Evolutionary conservation across 2,113 vertebrate species (phyloP).

Genomic region (Notothenia rossii): DNA sequence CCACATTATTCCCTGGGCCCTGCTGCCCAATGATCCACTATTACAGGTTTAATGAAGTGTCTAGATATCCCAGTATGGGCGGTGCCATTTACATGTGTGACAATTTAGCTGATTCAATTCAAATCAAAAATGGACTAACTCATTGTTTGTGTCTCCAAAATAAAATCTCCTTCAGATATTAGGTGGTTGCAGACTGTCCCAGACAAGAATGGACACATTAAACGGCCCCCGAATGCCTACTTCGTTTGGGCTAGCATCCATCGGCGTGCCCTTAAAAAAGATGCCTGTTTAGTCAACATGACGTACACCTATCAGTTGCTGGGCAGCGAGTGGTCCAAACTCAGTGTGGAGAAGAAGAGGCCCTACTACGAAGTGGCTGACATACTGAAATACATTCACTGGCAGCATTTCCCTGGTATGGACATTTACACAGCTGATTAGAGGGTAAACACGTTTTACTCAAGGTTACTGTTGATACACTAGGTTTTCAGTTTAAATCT

Average conservation of each 20-base stretch:
- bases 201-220: constrained; percentile 84
- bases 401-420: constrained; percentile 88
- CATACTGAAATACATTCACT: constrained; percentile 87
- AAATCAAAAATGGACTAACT: no score
- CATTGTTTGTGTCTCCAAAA: no score
- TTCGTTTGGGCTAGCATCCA: constrained; percentile 90
- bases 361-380: constrained; percentile 88
- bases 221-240: constrained; percentile 91
- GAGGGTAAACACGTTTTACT: not conserved
- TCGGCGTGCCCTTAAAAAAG: constrained; percentile 81
- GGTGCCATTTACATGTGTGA: no score
- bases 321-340: constrained; percentile 88
- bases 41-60: no score
- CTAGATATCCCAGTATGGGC: no score
- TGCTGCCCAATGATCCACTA: no score
- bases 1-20: no score
- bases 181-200: constrained; percentile 80
- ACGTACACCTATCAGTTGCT: constrained; percentile 86
- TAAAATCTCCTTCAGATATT: constrained; percentile 74
- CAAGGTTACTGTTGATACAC: not conserved
- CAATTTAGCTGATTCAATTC: no score
- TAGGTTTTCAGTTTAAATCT: not conserved
- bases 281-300: constrained; percentile 79
- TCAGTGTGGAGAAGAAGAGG: constrained; percentile 89
- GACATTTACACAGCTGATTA: not conserved